Evolutionary conservation across 2,888 invertebrate genomes (phyloP).

Genomic region (Labia minor): DNA sequence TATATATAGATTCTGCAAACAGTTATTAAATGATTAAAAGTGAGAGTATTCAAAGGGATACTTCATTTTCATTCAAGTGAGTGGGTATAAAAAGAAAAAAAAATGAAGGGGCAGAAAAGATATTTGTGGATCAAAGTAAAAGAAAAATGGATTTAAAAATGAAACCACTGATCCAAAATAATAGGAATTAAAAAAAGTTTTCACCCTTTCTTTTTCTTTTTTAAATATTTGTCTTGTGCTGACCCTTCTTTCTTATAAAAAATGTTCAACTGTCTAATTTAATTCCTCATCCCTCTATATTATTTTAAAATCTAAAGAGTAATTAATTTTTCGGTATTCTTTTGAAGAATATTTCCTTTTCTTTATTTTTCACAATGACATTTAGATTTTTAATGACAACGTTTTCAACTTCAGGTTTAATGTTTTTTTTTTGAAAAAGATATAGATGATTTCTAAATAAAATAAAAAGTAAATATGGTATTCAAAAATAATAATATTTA

Average conservation of each 20-base stretch:
- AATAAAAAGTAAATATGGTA: too few relatives aligned
- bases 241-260: slow-evolving; percentile 1
- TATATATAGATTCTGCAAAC: slow-evolving; percentile 6
- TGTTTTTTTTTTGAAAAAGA: too few relatives aligned
- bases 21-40: slow-evolving; percentile 13
- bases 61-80: too few relatives aligned
- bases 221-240: neutral
- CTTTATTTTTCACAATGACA: too few relatives aligned
- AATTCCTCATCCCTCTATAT: neutral
- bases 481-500: too few relatives aligned
- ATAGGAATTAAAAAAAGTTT: slow-evolving; percentile 13
- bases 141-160: slow-evolving; percentile 13
- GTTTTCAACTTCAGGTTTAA: too few relatives aligned
- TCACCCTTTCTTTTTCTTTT: neutral
- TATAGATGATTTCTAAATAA: too few relatives aligned
- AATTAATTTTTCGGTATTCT: slow-evolving; percentile 2
- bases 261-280: slow-evolving; percentile 3
- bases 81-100: too few relatives aligned
- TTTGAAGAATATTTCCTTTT: neutral
- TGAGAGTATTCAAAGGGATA: slow-evolving; percentile 1
- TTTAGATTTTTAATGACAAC: too few relatives aligned
- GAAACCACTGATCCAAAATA: slow-evolving; percentile 13
- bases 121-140: neutral
- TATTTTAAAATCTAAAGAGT: neutral
- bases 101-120: neutral